Evolutionary conservation across 1,140 invertebrate species (phyloP), one percentile per base, ranked within the genome.

Genomic region (Pseudomyrmex sp.): DNA sequence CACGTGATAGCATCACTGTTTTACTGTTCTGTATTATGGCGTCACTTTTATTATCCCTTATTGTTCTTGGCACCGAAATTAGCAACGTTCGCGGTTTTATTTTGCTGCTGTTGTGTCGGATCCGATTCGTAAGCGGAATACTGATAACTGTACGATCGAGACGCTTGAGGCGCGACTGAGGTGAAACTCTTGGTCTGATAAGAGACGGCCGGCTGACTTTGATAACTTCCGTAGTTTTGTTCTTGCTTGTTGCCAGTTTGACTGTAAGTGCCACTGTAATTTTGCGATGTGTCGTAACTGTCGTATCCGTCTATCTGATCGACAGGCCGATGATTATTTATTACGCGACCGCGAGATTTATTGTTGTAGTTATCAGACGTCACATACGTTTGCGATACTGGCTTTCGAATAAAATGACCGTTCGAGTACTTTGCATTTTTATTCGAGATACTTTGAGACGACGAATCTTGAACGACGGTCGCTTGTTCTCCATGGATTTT

Each of bases 51-150:
- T 82, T 73, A 91, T 0, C 69, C 62, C 12, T 90, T 86, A 23
- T 82, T 91, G 5, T 82, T 85, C 62, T 92, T 92, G 9, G 15
- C 75, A 1, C 90, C 87, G 50, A 92, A 93, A 35, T 89, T 89
- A 7, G 86, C 84, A 0, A 92, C 89, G 4, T 88, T 12, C 46
- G 83, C 89, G 44, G 84, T 91, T 52, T 91, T 90, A 44, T 91
- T 88, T 58, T 87, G 85, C 48, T 74, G 56, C 15, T 85, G 87
- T 13, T 88, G 86, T 9, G 82, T 63, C 26, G 89, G 90, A 4
- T 89, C 85, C 0, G 91, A 87, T n/a, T 90, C 85, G 79, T 92
- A 93, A 68, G 87, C 89, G 0, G 89, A 89, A 48, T 93, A 93
- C 7, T 89, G 91, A 80, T 93, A 94, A 48, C 59, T 90, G 65